phyloP scores from a whole-genome alignment of 2,888 invertebrate species.

The Exephanes ischioxanthus region DNA sequence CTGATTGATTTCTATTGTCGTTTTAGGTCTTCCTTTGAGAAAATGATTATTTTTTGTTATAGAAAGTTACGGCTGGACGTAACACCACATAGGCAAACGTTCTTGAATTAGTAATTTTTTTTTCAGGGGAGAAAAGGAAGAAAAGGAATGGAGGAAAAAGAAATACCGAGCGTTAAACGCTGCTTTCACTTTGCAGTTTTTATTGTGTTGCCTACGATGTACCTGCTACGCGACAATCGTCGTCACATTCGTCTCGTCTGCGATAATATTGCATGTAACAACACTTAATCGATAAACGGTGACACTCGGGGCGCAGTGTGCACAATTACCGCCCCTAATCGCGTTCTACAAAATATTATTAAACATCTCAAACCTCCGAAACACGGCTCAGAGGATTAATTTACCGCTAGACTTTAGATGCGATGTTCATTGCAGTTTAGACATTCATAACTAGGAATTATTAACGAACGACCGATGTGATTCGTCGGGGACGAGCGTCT shows the following conservation, averaged over 20 bases:
- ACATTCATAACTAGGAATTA: not conserved
- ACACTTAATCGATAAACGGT: slow-evolving; percentile 57
- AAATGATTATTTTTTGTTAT: too few relatives aligned
- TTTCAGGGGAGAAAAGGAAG: too few relatives aligned
- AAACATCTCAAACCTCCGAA: slow-evolving; percentile 38
- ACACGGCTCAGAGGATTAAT: not conserved
- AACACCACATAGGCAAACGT: too few relatives aligned
- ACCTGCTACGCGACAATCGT: slow-evolving; percentile 41
- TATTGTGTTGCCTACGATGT: slow-evolving; percentile 53
- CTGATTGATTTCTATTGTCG: too few relatives aligned
- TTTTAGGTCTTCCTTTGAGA: too few relatives aligned
- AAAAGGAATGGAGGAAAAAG: too few relatives aligned
- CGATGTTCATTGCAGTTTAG: not conserved
- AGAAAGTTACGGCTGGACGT: too few relatives aligned
- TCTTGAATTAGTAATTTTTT: too few relatives aligned
- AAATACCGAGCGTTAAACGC: too few relatives aligned
- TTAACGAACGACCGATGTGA: slow-evolving; percentile 8
- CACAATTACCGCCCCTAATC: slow-evolving; percentile 38
- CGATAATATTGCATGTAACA: slow-evolving; percentile 40
- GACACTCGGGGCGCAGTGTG: slow-evolving; percentile 35
- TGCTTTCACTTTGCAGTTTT: not conserved
- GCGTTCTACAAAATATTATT: slow-evolving; percentile 55
- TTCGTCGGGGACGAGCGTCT: not conserved
- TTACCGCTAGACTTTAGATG: slow-evolving; percentile 25
- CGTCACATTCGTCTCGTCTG: slow-evolving; percentile 8